Evolutionary conservation across 2,113 vertebrate genomes (phyloP), one percentile per base, ranked within the genome.

Genomic region (Melanerpes aurifrons): DNA sequence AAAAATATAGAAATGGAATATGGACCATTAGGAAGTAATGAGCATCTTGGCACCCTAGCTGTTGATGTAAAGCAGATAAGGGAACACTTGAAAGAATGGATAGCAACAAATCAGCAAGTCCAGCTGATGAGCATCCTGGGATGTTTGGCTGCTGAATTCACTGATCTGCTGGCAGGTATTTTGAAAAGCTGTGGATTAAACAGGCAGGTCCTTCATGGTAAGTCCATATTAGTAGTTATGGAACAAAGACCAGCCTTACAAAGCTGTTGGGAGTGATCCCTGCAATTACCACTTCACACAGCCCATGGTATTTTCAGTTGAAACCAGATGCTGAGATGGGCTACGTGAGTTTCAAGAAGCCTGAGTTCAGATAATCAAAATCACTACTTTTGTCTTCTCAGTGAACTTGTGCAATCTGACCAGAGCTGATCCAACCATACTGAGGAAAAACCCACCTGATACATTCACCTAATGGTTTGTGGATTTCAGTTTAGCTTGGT

Each of bases 1-100:
- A 96, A 97, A 97, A 96, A 97, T 96, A 97, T 83, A 95, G 95
- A 97, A 96, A 94, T 94, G 81, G 92, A 95, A 96, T 95, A 96
- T 94, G 92, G 95, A 94, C 95, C 95, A 96, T 97, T 97, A 96
- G 95, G 94, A 97, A 95, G 83, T 95, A 97, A 96, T 95, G 95
- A 96, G 93, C 96, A 97, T 95, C 95, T 96, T 97, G 95, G 95
- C 90, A 95, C 96, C 90, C 93, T 81, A 56, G 77, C 71, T 96
- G 91, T 96, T 97, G 96, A 96, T 96, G 95, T 94, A 97, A 96
- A 94, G 94, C 86, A 93, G 95, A 94, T 92, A 95, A 95, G 94
- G 95, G 95, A 97, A 96, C 91, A 93, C 93, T 97, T 96, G 93
- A 94, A 96, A 95, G 90, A 92, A 95, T 90, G 86, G 94, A 92